These are phyloP conservation scores for Loris lydekkerianus DNA, from an alignment of 2,797 vertebrate genomes.

Conservation along the genomic window DNA sequence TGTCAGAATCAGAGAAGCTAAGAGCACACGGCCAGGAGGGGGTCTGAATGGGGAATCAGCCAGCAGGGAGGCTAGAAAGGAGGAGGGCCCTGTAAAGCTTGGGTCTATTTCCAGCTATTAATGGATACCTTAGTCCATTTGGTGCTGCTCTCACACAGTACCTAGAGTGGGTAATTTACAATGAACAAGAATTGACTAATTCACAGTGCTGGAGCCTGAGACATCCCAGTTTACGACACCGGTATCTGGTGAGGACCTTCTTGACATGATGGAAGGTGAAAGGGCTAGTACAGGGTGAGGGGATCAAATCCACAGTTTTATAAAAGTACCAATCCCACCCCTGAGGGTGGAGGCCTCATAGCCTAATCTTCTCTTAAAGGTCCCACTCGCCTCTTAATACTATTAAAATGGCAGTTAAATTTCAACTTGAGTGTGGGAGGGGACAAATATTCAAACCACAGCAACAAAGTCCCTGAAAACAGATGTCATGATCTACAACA, in stretches of 20 bases:
- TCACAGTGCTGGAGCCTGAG: not conserved
- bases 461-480: not conserved
- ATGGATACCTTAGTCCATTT: not conserved
- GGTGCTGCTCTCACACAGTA: not conserved
- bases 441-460: not conserved
- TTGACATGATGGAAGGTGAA: not conserved
- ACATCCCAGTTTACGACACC: not conserved
- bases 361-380: not conserved
- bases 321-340: not conserved
- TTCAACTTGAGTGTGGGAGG: not conserved
- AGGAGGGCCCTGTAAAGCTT: not conserved
- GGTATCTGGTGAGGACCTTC: not conserved
- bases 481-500: not conserved
- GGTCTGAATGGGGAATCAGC: not conserved
- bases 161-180: not conserved
- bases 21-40: not conserved
- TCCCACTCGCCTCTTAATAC: not conserved
- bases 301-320: not conserved
- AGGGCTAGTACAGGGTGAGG: not conserved
- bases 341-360: not conserved
- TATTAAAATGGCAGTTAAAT: not conserved
- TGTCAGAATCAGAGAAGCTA: conserved; percentile 4
- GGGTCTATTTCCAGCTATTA: not conserved
- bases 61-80: not conserved
- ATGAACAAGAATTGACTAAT: not conserved